Conservation (phyloP, 2,888 invertebrate genomes). For the Acronicta leporina region DNA sequence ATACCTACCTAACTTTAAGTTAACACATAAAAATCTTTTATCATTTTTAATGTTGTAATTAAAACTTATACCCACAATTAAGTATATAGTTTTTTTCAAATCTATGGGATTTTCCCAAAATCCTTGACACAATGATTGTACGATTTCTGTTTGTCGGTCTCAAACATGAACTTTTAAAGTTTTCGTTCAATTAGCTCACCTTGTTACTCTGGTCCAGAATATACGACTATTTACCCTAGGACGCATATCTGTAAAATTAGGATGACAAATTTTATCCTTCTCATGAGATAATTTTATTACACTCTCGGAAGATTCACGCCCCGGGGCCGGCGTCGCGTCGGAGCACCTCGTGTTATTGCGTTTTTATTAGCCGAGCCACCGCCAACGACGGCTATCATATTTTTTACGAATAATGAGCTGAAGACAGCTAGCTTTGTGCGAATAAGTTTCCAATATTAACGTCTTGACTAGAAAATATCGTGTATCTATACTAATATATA, state of each 20-base stretch:
- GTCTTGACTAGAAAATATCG: slow-evolving; percentile 21
- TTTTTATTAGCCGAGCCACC: slow-evolving; percentile 79
- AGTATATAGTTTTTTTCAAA: no score
- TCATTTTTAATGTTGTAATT: no score
- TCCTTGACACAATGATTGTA: no score
- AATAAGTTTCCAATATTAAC: slow-evolving; percentile 70
- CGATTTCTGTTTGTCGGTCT: no score
- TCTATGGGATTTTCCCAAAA: no score
- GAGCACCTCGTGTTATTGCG: slow-evolving; percentile 79
- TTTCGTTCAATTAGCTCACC: background rate
- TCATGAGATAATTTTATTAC: slow-evolving; percentile 85
- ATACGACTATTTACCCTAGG: slow-evolving; percentile 37
- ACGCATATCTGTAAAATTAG: slow-evolving; percentile 68
- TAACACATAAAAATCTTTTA: no score
- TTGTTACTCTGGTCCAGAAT: slow-evolving; percentile 11
- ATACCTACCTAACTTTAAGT: no score
- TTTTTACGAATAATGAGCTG: slow-evolving; percentile 74
- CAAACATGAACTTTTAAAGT: slow-evolving; percentile 7
- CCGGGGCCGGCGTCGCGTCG: slow-evolving; percentile 65
- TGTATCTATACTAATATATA: no score
- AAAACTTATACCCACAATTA: no score
- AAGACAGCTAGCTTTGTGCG: slow-evolving; percentile 69
- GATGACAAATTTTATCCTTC: slow-evolving; percentile 79
- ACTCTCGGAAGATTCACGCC: slow-evolving; percentile 76
- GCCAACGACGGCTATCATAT: slow-evolving; percentile 73